A percentile compares a stretch with the other conserved stretches of the same genome.
Conservation (phyloP, 2,888 invertebrate species). For the Esperia sulphurella region DNA sequence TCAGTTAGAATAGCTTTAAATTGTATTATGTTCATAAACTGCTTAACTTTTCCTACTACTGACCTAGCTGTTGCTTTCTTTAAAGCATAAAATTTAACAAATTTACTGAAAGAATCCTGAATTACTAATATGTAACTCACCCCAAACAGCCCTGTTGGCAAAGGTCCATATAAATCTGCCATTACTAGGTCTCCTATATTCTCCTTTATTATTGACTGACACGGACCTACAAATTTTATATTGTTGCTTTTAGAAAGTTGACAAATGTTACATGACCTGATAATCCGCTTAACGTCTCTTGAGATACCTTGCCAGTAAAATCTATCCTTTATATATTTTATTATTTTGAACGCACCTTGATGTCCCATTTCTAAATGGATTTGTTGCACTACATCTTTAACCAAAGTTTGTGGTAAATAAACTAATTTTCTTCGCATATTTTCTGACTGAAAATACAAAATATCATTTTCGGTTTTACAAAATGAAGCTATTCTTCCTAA, state of each 20-base stretch:
- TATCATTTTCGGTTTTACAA: conserved; percentile 8
- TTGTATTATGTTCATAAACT: conserved; percentile 10
- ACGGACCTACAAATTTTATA: conserved; percentile 10
- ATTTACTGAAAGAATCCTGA: no score
- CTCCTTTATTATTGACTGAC: no score
- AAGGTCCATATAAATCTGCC: conserved; percentile 19
- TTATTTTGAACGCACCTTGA: no score
- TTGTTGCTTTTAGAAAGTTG: conserved; percentile 15
- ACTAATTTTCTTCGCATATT: conserved; percentile 19
- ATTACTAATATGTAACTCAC: no score
- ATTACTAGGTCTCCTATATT: conserved; percentile 19
- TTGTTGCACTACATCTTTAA: conserved; percentile 16
- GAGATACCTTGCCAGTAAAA: conserved; percentile 17
- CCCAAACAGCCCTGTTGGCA: conserved; percentile 16
- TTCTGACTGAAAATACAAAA: no score
- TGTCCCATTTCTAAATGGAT: no score
- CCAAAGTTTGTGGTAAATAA: conserved; percentile 15
- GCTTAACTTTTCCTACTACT: conserved; percentile 8
- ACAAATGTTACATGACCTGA: conserved; percentile 18
- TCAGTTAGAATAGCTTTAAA: conserved; percentile 16
- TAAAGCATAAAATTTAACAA: conserved; percentile 9
- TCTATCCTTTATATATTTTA: no score
- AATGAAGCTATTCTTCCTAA: no score
- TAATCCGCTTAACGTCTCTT: conserved; percentile 6
- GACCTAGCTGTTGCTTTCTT: conserved; percentile 9